Base-by-base conservation (phyloP, 1,140 invertebrate genomes). In the Drepana arcuata region DNA sequence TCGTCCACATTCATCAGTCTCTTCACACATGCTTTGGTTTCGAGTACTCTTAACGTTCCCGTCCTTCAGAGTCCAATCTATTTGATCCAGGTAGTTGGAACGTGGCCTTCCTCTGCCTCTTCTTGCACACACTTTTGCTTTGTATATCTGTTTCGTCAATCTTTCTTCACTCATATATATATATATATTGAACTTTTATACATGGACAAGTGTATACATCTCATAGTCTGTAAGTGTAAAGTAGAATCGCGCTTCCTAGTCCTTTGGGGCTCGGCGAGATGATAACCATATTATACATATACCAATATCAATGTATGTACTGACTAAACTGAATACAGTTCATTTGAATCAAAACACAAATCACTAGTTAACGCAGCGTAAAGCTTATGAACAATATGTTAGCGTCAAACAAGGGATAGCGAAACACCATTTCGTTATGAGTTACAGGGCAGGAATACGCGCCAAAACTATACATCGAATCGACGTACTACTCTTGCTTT, bases 381-480 rank as follows among this genome's bases (percentile, higher is more conserved):
- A 11, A 38, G 30, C 29, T 30, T 15, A 38, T 12, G 13, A 16
- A 26, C 18, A 27, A 41, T 32, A 26, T 28, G 34, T 15, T 14
- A n/a, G 7, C 6, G 11, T 27, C 21, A 16, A 32, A 28, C 26
- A 35, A 34, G n/a, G 34, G 18, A 35, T 42, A 34, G 25, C 28
- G 14, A 39, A 10, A 14, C 36, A 26, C 40, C 27, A 41, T 57
- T 52, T 45, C 36, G 34, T 33, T 48, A 49, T 52, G 50, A 54
- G 34, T 53, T 51, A 58, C 45, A 60, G 43, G 37, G 34, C 32
- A 24, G 32, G 38, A 27, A 41, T 30, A 36, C 28, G 55, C 46
- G 50, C 59, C 51, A 63, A 58, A 58, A 52, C 42, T 51, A 57
- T 51, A 42, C 60, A 56, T 58, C 48, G 49, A 52, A 56, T 58